These are phyloP conservation scores for Aegotheles bennettii DNA, from an alignment of 2,113 vertebrate genomes.

Conservation along the genomic window DNA sequence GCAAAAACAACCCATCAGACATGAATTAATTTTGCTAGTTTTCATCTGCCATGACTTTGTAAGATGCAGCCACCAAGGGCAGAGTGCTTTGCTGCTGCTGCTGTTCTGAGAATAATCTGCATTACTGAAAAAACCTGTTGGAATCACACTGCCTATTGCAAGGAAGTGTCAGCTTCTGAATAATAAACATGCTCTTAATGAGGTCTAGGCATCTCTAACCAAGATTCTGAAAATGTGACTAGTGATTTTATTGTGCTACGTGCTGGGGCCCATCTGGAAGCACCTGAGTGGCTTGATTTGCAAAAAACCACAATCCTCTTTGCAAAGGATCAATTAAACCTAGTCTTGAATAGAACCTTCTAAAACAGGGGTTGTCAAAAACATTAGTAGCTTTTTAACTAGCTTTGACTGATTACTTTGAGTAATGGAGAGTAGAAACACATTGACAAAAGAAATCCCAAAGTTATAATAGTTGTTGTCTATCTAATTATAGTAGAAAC, in stretches of 20 bases:
- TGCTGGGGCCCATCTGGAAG: slow-evolving; percentile 28
- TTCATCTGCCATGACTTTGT: slow-evolving; percentile 67
- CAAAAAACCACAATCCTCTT: background rate
- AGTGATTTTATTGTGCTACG: background rate
- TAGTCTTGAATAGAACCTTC: background rate
- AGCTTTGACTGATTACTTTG: background rate
- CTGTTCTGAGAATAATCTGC: background rate
- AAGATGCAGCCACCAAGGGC: slow-evolving; percentile 55
- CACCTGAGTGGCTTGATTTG: background rate
- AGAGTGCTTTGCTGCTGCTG: slow-evolving; percentile 28
- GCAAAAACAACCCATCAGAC: slow-evolving; percentile 49
- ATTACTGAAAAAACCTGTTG: background rate
- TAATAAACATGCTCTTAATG: slow-evolving; percentile 23
- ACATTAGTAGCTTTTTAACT: background rate
- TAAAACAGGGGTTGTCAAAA: background rate
- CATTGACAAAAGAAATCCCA: background rate
- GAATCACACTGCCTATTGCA: background rate
- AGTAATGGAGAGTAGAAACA: background rate
- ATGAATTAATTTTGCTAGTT: slow-evolving; percentile 54
- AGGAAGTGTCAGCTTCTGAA: background rate
- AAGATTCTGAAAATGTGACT: background rate
- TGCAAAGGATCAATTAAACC: background rate
- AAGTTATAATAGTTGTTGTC: background rate
- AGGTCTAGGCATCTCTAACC: background rate
- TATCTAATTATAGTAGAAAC: background rate